A percentile compares a stretch with the other conserved stretches of the same genome.
phyloP scores from a whole-genome alignment of 2,797 vertebrate species.

The Caiman crocodilus region DNA sequence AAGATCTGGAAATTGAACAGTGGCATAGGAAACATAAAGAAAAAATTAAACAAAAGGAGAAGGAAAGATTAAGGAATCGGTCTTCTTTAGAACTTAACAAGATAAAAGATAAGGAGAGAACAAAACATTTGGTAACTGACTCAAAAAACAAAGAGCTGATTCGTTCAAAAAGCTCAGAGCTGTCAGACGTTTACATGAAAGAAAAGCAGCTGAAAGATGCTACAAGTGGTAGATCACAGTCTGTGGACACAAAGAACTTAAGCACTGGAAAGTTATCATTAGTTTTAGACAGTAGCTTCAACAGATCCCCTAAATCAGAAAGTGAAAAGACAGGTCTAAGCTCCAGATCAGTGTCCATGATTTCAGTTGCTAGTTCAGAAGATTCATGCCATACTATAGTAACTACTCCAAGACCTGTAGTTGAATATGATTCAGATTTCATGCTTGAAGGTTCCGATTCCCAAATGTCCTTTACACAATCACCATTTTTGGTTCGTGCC shows the following conservation, averaged over 20 bases:
- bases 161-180: conserved; percentile 94
- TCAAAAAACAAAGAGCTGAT: conserved; percentile 89
- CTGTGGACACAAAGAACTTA: conserved; percentile 88
- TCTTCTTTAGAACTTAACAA: conserved; percentile 87
- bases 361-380: conserved; percentile 95
- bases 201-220: conserved; percentile 90
- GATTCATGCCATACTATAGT: conserved; percentile 92
- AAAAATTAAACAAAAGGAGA: conserved; percentile 99
- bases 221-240: conserved; percentile 86
- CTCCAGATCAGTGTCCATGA: conserved; percentile 92
- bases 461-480: conserved; percentile 92
- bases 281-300: conserved; percentile 88
- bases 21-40: conserved; percentile 98
- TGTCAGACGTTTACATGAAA: conserved; percentile 84
- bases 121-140: conserved; percentile 82
- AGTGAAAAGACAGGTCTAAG: conserved; percentile 89
- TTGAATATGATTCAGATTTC: conserved; percentile 93
- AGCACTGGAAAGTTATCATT: conserved; percentile 84
- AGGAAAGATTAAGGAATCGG: conserved; percentile 93
- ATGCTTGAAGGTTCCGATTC: conserved; percentile 92
- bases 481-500: conserved; percentile 88
- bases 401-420: conserved; percentile 87
- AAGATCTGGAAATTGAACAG: conserved; percentile 98
- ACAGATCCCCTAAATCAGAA: conserved; percentile 92
- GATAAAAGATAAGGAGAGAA: conserved; percentile 89